phyloP scores from a whole-genome alignment of 2,888 invertebrate genomes.

The Morpho achilles region DNA sequence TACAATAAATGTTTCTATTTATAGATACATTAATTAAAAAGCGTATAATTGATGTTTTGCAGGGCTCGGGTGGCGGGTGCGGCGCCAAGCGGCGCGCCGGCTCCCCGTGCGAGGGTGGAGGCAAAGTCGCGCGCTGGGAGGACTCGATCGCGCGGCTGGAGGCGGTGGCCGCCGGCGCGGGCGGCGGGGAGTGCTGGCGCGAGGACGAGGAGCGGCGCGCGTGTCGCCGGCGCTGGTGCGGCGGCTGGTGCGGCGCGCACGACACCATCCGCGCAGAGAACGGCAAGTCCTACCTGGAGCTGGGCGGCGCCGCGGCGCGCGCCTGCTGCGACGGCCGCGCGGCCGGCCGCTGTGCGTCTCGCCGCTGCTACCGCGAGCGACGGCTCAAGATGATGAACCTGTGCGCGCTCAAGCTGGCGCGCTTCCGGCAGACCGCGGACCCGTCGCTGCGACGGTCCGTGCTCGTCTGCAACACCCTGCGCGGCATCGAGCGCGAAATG shows the following conservation, averaged over 20 bases:
- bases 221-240: conserved; percentile 78
- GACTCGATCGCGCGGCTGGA: conserved; percentile 73
- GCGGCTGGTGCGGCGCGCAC: conserved; percentile 79
- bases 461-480: conserved; percentile 94
- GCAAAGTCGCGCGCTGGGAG: conserved; percentile 75
- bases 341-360: conserved; percentile 87
- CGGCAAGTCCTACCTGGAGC: conserved; percentile 92
- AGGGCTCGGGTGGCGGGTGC: conserved; percentile 77
- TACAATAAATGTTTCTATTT: too few species aligned
- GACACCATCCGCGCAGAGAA: conserved; percentile 94
- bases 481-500: conserved; percentile 93
- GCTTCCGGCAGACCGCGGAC: conserved; percentile 92
- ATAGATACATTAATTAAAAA: neutral
- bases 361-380: conserved; percentile 90
- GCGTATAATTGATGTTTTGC: conserved; percentile 7
- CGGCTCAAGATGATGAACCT: conserved; percentile 93
- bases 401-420: conserved; percentile 94
- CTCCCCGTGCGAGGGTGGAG: conserved; percentile 73
- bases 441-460: conserved; percentile 94
- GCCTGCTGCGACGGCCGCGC: conserved; percentile 87
- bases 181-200: conserved; percentile 80
- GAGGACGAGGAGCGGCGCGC: conserved; percentile 76
- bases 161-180: conserved; percentile 81
- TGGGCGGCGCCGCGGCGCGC: conserved; percentile 88
- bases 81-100: conserved; percentile 75